These are phyloP conservation scores for Empis livida DNA, from an alignment of 2,888 invertebrate species.

Conservation along the genomic window DNA sequence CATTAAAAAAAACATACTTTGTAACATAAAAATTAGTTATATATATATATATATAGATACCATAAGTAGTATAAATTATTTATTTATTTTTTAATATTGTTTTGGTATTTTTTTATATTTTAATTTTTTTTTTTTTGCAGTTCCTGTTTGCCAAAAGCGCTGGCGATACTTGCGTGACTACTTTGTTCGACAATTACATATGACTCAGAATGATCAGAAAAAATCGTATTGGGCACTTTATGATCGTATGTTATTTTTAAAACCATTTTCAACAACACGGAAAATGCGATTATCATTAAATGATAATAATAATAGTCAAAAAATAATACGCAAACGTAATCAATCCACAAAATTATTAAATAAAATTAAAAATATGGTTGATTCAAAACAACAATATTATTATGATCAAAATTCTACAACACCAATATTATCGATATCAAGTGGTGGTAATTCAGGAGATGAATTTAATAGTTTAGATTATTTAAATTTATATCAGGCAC, in stretches of 20 bases:
- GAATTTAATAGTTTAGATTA: constrained; percentile 9
- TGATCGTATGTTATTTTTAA: constrained; percentile 9
- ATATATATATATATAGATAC: too few relatives aligned
- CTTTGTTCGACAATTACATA: constrained; percentile 16
- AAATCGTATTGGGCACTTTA: constrained; percentile 9
- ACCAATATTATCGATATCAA: constrained; percentile 1
- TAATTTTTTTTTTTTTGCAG: constrained; percentile 11
- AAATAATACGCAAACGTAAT: not conserved
- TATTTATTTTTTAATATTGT: too few relatives aligned
- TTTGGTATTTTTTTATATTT: not conserved
- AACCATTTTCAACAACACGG: constrained; percentile 10
- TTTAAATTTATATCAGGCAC: constrained; percentile 7
- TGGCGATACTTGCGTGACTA: constrained; percentile 18
- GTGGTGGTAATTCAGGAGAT: not conserved
- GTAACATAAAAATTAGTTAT: too few relatives aligned
- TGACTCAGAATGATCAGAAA: constrained; percentile 1
- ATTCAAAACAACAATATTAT: not conserved
- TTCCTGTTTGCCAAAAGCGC: constrained; percentile 17
- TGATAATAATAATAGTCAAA: not conserved
- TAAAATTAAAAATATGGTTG: not conserved
- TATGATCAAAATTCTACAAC: not conserved
- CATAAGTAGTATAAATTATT: too few relatives aligned
- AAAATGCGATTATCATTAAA: not conserved
- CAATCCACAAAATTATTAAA: not conserved
- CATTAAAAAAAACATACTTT: too few relatives aligned